A percentile compares a stretch with the other conserved stretches of the same genome.
phyloP scores from a whole-genome alignment of 1,140 invertebrate species.

The Gerris buenoi region DNA sequence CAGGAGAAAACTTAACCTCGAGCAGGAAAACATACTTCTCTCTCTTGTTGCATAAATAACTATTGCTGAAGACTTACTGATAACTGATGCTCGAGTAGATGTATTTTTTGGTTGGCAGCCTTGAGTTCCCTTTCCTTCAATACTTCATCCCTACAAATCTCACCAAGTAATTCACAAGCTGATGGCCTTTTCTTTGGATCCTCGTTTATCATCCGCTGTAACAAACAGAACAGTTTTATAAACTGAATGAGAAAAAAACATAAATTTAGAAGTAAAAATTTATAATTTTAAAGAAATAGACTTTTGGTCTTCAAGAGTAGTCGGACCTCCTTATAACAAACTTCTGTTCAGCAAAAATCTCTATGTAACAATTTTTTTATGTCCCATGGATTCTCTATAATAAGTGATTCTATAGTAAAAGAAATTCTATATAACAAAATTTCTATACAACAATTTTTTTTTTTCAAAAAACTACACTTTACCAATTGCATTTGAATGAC shows the following conservation, averaged over 20 bases:
- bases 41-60: neutral
- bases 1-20: neutral
- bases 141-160: neutral
- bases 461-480: no score
- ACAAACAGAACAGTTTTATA: no score
- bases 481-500: no score
- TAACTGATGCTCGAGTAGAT: no score
- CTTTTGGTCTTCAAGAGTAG: neutral
- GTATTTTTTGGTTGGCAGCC: no score
- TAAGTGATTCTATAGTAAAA: no score
- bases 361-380: neutral
- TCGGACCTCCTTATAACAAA: neutral
- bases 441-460: no score
- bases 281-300: neutral
- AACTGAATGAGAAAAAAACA: slow-evolving; percentile 7
- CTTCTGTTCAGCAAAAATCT: no score
- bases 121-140: neutral
- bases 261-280: neutral
- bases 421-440: no score
- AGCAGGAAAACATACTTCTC: neutral
- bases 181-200: slow-evolving; percentile 10
- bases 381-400: no score
- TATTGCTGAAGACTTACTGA: neutral
- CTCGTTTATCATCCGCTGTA: slow-evolving; percentile 13
- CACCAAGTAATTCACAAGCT: slow-evolving; percentile 4